These are phyloP conservation scores for Drosophila micromelanica DNA, from an alignment of 1,140 invertebrate genomes.

Conservation along the genomic window DNA sequence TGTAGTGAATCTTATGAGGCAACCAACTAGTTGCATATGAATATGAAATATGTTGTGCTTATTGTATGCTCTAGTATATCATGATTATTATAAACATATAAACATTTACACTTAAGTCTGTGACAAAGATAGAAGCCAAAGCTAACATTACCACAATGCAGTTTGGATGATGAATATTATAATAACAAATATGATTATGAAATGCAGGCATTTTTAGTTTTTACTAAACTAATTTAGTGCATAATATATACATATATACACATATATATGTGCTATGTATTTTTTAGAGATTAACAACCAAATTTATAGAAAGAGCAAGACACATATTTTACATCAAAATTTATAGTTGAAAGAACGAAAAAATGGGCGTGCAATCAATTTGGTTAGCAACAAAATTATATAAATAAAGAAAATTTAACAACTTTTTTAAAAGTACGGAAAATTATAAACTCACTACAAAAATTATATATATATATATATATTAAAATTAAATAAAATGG, in stretches of 20 bases:
- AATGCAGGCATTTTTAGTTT: conserved; percentile 40
- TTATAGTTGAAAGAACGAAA: conserved; percentile 30
- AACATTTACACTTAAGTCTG: conserved; percentile 19
- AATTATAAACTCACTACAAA: conserved; percentile 23
- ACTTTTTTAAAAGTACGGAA: conserved; percentile 13
- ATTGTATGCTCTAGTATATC: conserved; percentile 9
- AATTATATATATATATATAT: conserved; percentile 57
- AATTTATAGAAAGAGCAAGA: conserved; percentile 42
- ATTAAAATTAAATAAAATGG: conserved; percentile 4
- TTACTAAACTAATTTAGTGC: conserved; percentile 20
- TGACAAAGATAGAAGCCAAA: conserved; percentile 24
- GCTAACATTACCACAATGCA: conserved; percentile 14
- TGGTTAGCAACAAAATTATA: conserved; percentile 33
- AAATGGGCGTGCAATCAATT: conserved; percentile 23
- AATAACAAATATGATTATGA: conserved; percentile 4
- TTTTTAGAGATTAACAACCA: conserved; percentile 43
- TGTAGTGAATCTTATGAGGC: conserved; percentile 17
- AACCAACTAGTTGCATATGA: conserved; percentile 8
- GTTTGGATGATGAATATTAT: conserved; percentile 7
- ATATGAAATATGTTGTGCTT: conserved; percentile 16
- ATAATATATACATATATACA: conserved; percentile 16
- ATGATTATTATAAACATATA: conserved; percentile 19
- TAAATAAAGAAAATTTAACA: conserved; percentile 23
- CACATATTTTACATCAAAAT: conserved; percentile 47
- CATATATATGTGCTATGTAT: conserved; percentile 29